Evolutionary conservation across 2,888 invertebrate genomes (phyloP), one percentile per base, ranked within the genome.

Genomic region (Limnephilus marmoratus): DNA sequence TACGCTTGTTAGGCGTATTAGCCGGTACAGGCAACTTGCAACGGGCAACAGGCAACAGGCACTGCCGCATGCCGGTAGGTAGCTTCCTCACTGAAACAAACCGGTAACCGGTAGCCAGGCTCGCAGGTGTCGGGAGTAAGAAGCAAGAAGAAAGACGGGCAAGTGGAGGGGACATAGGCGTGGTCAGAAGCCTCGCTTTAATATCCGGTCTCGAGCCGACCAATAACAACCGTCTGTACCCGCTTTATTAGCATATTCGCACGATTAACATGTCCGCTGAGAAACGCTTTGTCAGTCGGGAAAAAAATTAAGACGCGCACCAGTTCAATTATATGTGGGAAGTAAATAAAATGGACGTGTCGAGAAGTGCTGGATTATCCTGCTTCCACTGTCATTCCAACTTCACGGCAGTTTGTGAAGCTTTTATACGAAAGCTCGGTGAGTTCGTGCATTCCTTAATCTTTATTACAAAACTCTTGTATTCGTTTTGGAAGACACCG

Each of bases 141-240:
- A 18, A 68, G 18, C 53, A 68, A 68, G 68, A 68, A 68, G 68
- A 68, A n/a, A 68, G 68, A 68, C 9, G 68, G 7, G 68, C 68
- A 68, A 68, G 68, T n/a, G 68, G 68, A 81, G 92, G 81, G 91
- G 91, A 83, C 82, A 29, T 90, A 91, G 90, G 92, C 92, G 92
- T 92, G 92, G 92, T 91, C 91, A 92, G 85, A 91, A 88, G 89
- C 92, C 92, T 85, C 88, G 92, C 85, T 90, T 90, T 90, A 85
- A 92, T 90, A 92, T 92, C 92, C 92, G 92, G 87, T 90, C n/a
- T 37, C 53, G 81, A 81, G 81, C 86, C 90, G 92, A 92, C 92
- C 92, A 92, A 92, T 92, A 92, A 92, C 90, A 92, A 45, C 49
- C 92, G 86, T 37, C 81, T 34, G 86, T 45, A 85, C 83, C n/a